A percentile compares a stretch with the other conserved stretches of the same genome.
Evolutionary conservation across 2,113 vertebrate genomes (phyloP).

Genomic region (Pycnonotus jocosus): DNA sequence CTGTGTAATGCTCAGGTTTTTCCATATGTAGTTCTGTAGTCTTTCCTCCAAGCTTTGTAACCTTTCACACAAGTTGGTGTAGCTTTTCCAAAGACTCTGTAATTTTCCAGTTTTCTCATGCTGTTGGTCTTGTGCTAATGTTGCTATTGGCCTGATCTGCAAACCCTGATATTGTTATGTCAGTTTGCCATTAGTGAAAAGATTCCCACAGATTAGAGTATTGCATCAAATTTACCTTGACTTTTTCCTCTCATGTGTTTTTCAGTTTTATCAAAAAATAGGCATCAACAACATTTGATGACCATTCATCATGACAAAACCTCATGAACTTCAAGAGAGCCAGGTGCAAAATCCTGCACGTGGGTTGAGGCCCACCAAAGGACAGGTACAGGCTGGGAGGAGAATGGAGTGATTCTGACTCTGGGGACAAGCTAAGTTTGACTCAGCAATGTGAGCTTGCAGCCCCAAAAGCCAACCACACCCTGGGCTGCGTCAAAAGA

Average conservation of each 20-base stretch:
- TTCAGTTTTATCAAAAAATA: neutral
- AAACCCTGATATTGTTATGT: neutral
- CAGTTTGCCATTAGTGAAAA: neutral
- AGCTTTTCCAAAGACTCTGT: neutral
- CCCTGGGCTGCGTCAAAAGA: neutral
- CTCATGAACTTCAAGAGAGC: neutral
- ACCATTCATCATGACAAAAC: neutral
- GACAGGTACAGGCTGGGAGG: too few relatives aligned
- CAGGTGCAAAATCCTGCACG: neutral
- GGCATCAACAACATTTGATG: neutral
- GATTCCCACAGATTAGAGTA: neutral
- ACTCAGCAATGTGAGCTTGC: neutral
- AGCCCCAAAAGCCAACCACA: neutral
- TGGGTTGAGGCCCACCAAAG: neutral
- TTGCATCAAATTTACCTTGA: rapidly evolving
- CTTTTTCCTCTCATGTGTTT: neutral
- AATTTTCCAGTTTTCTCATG: neutral
- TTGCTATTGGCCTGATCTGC: neutral
- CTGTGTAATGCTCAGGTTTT: neutral
- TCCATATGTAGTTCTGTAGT: neutral
- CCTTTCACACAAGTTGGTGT: neutral
- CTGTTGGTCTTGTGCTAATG: neutral
- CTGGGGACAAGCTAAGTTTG: neutral
- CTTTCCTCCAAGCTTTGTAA: neutral
- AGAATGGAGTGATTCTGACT: neutral